Evolutionary conservation across 1,140 invertebrate genomes (phyloP).

Genomic region (Caenorhabditis inopinata): DNA sequence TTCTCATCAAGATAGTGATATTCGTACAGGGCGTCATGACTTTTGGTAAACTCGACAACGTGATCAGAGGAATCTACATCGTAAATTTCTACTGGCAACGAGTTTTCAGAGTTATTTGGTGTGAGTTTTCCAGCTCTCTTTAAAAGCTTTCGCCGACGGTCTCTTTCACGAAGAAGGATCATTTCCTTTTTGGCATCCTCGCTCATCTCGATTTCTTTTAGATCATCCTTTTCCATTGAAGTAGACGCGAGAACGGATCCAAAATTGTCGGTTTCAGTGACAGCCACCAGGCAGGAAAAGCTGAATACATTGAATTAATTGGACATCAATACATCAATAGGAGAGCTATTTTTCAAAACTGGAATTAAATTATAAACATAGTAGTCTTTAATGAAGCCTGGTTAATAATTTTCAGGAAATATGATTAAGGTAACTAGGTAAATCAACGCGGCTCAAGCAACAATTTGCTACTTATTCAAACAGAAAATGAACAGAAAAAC

Average conservation of each 20-base stretch:
- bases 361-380: no score
- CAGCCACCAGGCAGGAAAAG: conserved; percentile 39
- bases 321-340: no score
- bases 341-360: no score
- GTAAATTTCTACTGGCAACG: background rate
- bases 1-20: conserved; percentile 60
- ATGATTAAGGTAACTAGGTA: no score
- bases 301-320: conserved; percentile 15
- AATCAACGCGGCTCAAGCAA: no score
- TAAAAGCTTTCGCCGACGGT: background rate
- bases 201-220: conserved; percentile 38
- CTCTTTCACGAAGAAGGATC: conserved; percentile 34
- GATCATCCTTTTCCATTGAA: conserved; percentile 16
- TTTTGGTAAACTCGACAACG: conserved; percentile 53
- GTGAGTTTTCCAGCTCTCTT: conserved; percentile 17
- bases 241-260: background rate
- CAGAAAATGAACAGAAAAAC: no score
- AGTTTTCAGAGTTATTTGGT: background rate
- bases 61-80: conserved; percentile 53
- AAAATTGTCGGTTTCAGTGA: conserved; percentile 40
- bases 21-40: conserved; percentile 56
- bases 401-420: no score
- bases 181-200: conserved; percentile 45
- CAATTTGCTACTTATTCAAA: background rate
- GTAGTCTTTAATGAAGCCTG: no score